Conservation (phyloP, 2,113 vertebrate genomes). For the Falco punctatus region DNA sequence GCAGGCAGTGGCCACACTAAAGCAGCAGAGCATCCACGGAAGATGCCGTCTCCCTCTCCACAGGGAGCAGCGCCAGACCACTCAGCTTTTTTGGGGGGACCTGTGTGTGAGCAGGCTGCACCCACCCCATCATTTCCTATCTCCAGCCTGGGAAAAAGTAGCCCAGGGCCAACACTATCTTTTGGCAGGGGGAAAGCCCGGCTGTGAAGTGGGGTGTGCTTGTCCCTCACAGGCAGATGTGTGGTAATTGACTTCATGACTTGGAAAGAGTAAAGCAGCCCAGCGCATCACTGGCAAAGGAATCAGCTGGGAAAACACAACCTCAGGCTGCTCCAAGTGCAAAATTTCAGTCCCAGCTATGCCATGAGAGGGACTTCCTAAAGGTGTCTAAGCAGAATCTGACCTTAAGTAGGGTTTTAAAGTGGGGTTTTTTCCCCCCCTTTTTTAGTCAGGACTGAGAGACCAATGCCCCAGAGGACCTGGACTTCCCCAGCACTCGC, state of each 20-base stretch:
- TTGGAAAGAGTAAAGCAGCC: neutral
- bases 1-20: neutral
- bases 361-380: neutral
- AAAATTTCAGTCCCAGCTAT: neutral
- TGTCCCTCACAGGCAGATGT: rapidly evolving
- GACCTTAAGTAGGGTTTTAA: neutral
- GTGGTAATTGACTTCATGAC: rapidly evolving
- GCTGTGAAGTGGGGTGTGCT: neutral
- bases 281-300: neutral
- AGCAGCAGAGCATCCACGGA: neutral
- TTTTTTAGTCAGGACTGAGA: neutral
- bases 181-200: neutral
- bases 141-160: neutral
- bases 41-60: neutral
- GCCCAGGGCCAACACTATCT: neutral
- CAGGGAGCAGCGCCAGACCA: neutral
- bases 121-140: neutral
- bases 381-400: neutral
- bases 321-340: neutral
- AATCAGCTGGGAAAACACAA: neutral
- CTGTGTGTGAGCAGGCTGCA: neutral
- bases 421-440: neutral
- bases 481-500: neutral
- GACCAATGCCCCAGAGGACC: neutral
- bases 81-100: neutral